Evolutionary conservation across 2,888 invertebrate species (phyloP), one percentile per base, ranked within the genome.

Genomic region (Chaitophorus viminalis): DNA sequence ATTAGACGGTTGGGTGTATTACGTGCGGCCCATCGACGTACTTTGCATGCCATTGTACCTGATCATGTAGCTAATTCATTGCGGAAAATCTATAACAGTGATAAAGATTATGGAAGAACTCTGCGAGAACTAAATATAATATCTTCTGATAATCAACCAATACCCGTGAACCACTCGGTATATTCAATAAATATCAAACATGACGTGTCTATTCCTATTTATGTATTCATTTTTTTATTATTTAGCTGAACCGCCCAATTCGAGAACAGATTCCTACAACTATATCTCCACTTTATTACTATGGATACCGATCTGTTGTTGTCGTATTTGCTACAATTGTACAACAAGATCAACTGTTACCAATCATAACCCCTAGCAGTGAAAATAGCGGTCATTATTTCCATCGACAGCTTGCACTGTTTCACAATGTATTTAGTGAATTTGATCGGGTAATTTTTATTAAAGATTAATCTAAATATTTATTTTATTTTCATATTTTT

Each of bases 401-500:
- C 9, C 29, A 76, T 68, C 91, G 97, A 97, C 92, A 97, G 97
- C 91, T 93, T 98, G 88, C 92, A 89, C 93, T 97, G 89, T 93
- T 98, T 21, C 97, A 98, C 91, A 97, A 98, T 92, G 97, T 98
- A 90, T 97, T 98, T 87, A 96, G 96, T 1, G 97, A 97, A 92
- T 98, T 98, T 92, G 98, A 98, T 92, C 97, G 97, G 94, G 95
- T 95, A 90, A 91, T 90, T 90, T 72, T 31, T 85, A 25, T 18
- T 39, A 74, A 21, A 14, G 2, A 46, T 46, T 11, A 46, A 46
- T 46, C 14, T 14, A 46, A 46, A 46, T 46, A n/a, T 46, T 14
- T 14, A 1, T 46, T 46, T 46, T 14, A 46, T 46, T 46, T 46
- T 46, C 8, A 46, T 1, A 14, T 46, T 1, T 1, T 14, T 46